These are phyloP conservation scores for Eristalis intricaria DNA, from an alignment of 2,888 invertebrate genomes.

Conservation along the genomic window DNA sequence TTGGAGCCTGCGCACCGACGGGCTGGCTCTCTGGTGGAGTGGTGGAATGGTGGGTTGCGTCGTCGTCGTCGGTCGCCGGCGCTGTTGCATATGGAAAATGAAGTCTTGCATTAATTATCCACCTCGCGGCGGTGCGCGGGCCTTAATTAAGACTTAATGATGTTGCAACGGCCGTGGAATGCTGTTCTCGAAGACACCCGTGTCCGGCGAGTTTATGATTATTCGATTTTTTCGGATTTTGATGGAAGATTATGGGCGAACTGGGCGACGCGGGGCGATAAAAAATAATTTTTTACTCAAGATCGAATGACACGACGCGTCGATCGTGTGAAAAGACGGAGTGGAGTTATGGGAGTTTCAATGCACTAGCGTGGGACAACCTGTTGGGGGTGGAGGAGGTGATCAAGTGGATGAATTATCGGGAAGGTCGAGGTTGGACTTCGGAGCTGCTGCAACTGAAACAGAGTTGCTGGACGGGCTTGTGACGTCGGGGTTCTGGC, in stretches of 20 bases:
- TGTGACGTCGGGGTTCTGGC: too few relatives aligned
- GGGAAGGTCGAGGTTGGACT: not conserved
- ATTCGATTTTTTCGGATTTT: conserved; percentile 35
- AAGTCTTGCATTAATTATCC: conserved; percentile 67
- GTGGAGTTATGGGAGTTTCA: not conserved
- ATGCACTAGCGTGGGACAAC: not conserved
- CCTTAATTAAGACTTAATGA: conserved; percentile 79
- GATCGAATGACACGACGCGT: not conserved
- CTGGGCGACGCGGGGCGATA: conserved; percentile 5
- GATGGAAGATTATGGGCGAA: conserved; percentile 38
- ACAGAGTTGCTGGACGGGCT: too few relatives aligned
- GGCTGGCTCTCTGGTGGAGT: too few relatives aligned
- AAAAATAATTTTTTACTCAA: not conserved
- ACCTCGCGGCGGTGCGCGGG: conserved; percentile 44
- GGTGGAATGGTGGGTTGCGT: conserved; percentile 1
- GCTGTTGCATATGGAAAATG: conserved; percentile 62
- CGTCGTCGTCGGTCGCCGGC: not conserved
- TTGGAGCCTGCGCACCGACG: too few relatives aligned
- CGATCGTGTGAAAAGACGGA: not conserved
- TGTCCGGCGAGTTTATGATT: conserved; percentile 38
- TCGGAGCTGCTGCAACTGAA: too few relatives aligned
- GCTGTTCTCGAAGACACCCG: conserved; percentile 39
- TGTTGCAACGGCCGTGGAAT: conserved; percentile 74
- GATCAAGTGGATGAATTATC: not conserved
- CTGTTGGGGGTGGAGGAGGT: not conserved